Conservation (phyloP, 2,888 invertebrate species). For the Tenthredo distinguenda region DNA sequence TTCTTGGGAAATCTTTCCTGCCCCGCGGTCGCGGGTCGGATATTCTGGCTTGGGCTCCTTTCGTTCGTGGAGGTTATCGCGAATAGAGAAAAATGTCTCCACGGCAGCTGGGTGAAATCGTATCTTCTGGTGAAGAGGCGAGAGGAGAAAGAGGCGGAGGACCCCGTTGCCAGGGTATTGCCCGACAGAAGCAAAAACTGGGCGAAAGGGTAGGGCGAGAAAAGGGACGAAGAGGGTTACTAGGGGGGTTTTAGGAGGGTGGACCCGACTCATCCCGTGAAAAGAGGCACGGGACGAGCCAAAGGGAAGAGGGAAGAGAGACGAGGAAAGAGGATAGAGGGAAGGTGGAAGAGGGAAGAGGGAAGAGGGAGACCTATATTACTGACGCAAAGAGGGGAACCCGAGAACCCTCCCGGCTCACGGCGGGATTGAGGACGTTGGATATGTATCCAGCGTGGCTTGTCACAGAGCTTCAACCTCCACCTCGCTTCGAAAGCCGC, state of each 20-base stretch:
- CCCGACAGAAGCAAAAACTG: conserved; percentile 70
- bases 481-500: conserved; percentile 57
- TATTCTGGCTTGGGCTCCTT: conserved; percentile 59
- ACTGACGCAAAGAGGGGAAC: conserved; percentile 64
- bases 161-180: conserved; percentile 66
- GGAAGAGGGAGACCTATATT: conserved; percentile 71
- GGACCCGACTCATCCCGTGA: conserved; percentile 54
- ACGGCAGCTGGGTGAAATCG: conserved; percentile 71
- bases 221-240: conserved; percentile 58
- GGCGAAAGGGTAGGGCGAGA: conserved; percentile 58
- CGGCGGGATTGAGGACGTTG: conserved; percentile 27
- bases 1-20: conserved; percentile 40
- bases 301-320: conserved; percentile 60
- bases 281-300: conserved; percentile 55
- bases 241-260: conserved; percentile 53
- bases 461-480: conserved; percentile 57
- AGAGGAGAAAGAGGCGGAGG: conserved; percentile 35
- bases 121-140: conserved; percentile 62
- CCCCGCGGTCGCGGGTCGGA: conserved; percentile 36
- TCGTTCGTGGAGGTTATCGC: conserved; percentile 69
- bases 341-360: conserved; percentile 46
- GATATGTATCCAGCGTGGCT: conserved; percentile 41
- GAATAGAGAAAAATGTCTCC: conserved; percentile 70
- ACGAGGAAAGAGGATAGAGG: conserved; percentile 45
- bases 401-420: conserved; percentile 36